Base-by-base conservation (phyloP, 2,888 invertebrate species). In the Morpho helenor region DNA sequence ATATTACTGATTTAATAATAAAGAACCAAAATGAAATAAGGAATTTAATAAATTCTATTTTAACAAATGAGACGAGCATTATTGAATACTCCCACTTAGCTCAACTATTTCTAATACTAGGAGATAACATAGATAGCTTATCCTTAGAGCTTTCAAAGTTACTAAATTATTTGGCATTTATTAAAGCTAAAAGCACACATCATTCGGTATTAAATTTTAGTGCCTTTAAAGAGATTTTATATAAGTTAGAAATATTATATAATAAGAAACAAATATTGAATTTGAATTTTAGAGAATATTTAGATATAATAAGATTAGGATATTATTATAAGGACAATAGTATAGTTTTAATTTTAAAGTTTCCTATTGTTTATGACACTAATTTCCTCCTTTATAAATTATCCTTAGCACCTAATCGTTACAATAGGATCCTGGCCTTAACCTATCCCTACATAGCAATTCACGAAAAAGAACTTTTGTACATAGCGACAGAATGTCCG, bases 11-110 rank as follows among this genome's bases (percentile, higher is more conserved):
- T n/a, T n/a, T n/a, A n/a, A n/a, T n/a, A n/a, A n/a, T n/a, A n/a
- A n/a, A n/a, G n/a, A n/a, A n/a, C 67, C 66, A 69, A 42, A 52
- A 31, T 16, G 61, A 59, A 52, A 53, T 65, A 39, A 56, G 57
- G 7, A 49, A 49, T 2, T 52, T 51, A 6, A 7, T 63, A 23
- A 51, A 61, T 49, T 39, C 53, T 7, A 42, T 42, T 7, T 42
- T 42, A 42, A 8, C 10, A 23, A 47, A 23, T 22, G 47, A 47
- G 7, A 16, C 47, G 5, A 23, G 23, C 23, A 22, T 47, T 5
- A 8, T 23, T 8, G 23, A 23, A 23, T 47, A 47, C 8, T 16
- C 47, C 10, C 47, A 47, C 23, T 23, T 47, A 23, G 47, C 23
- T 3, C 47, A 42, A 8, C 42, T 7, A 7, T 8, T 42, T 7